Evolutionary conservation across 1,140 invertebrate species (phyloP).

Genomic region (Neodiprion lecontei): DNA sequence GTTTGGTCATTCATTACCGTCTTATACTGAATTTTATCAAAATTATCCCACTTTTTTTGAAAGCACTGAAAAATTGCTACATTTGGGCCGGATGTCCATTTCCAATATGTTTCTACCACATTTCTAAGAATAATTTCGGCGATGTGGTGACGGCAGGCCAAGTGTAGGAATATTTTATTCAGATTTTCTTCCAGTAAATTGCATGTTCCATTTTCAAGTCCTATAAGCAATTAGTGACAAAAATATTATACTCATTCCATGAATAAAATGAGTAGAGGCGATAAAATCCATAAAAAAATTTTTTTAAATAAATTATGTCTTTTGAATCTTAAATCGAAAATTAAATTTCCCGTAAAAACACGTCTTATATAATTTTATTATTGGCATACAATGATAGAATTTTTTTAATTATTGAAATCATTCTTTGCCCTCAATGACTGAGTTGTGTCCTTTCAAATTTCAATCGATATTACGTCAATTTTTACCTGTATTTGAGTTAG

Average conservation of each 20-base stretch:
- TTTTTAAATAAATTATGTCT: too few species aligned
- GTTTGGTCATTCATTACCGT: slow-evolving; percentile 16
- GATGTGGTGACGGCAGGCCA: slow-evolving; percentile 31
- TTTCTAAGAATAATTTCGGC: slow-evolving; percentile 28
- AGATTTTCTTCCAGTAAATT: slow-evolving; percentile 34
- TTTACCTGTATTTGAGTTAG: slow-evolving; percentile 34
- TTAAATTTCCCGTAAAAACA: too few species aligned
- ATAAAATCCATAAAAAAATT: too few species aligned
- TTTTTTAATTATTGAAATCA: too few species aligned
- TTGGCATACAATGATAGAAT: too few species aligned
- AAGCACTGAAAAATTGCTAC: slow-evolving; percentile 31
- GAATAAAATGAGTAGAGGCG: too few species aligned
- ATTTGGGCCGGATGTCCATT: slow-evolving; percentile 20
- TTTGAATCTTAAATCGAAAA: too few species aligned
- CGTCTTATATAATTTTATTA: too few species aligned
- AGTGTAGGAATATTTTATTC: slow-evolving; percentile 24
- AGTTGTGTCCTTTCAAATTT: too few species aligned
- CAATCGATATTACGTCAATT: too few species aligned
- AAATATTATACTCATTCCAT: too few species aligned
- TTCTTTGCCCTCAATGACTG: too few species aligned
- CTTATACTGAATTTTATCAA: slow-evolving; percentile 17
- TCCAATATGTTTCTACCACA: slow-evolving; percentile 25
- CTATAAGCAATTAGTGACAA: slow-evolving; percentile 2
- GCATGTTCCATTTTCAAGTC: slow-evolving; percentile 36
- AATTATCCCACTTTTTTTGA: slow-evolving; percentile 22